These are phyloP conservation scores for Anser brachyrhynchus DNA, from an alignment of 2,113 vertebrate genomes.

Conservation along the genomic window DNA sequence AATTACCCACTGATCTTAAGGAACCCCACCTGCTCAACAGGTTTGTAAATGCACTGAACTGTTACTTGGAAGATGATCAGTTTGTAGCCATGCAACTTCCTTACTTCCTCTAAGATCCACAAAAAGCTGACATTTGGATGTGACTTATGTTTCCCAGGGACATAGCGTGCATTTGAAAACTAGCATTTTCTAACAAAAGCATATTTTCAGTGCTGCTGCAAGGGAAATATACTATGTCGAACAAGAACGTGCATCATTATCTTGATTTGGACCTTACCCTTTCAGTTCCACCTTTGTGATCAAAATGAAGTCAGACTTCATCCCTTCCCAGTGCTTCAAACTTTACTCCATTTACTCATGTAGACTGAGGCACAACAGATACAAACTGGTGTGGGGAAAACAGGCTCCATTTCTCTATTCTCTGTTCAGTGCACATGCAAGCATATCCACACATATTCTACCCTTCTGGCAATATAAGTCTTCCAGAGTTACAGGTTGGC, in stretches of 20 bases:
- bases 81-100: neutral
- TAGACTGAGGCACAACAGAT: neutral
- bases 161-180: neutral
- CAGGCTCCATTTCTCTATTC: neutral
- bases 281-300: neutral
- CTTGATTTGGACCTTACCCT: neutral
- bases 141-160: neutral
- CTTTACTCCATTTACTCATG: neutral
- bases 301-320: neutral
- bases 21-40: neutral
- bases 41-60: neutral
- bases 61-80: neutral
- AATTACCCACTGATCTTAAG: neutral
- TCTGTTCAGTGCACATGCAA: neutral
- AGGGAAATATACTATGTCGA: neutral
- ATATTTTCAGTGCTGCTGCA: neutral
- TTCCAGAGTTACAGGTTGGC: neutral
- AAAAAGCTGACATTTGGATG: neutral
- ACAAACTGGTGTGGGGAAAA: neutral
- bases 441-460: neutral
- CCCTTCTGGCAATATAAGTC: neutral
- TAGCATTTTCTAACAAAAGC: neutral
- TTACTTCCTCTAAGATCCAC: neutral
- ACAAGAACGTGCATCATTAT: neutral
- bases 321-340: neutral